Evolutionary conservation across 1,140 invertebrate species (phyloP), one percentile per base, ranked within the genome.

Genomic region (Hyles euphorbiae): DNA sequence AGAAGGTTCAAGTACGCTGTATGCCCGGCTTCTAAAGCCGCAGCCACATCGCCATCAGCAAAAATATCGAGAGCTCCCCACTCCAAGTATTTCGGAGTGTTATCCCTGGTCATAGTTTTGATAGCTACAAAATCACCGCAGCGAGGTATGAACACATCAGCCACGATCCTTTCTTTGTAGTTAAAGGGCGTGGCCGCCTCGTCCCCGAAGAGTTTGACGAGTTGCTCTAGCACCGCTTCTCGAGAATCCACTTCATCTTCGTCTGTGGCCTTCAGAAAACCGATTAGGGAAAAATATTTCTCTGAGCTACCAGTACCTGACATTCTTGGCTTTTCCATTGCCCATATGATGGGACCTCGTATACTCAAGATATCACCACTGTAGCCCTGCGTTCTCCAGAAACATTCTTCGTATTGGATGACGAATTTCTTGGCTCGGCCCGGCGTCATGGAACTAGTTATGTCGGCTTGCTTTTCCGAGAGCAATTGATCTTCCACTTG

Each of bases 281-380:
- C 86, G 5, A 86, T 69, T 33, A 88, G 60, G 2, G 68, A 61
- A 2, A 76, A 61, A 52, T 75, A 76, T 34, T 62, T 67, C 22
- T 81, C 73, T 33, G 59, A 34, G 46, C 71, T 76, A 11, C 73
- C 80, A 9, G 70, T 75, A 1, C 63, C 65, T 6, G 80, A 79
- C 48, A 83, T 11, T 47, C 50, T 77, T 10, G 83, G 86, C 8
- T 65, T 67, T 55, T 87, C 78, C 58, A 79, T 87, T 4, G 85
- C 82, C 85, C 85, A 88, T 5, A 88, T 63, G 5, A 88, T 87
- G 1, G 85, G 85, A 6, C 85, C 85, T 44, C 66, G 65, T 12
- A 83, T 60, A 58, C 85, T 88, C 4, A 88, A 65, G 52, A 87
- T 84, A 47, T 87, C 85, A 3, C 85, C 85, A 58, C 85, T 88